These are phyloP conservation scores for Odontocolon sp. DNA, from an alignment of 2,888 invertebrate genomes.

Conservation along the genomic window DNA sequence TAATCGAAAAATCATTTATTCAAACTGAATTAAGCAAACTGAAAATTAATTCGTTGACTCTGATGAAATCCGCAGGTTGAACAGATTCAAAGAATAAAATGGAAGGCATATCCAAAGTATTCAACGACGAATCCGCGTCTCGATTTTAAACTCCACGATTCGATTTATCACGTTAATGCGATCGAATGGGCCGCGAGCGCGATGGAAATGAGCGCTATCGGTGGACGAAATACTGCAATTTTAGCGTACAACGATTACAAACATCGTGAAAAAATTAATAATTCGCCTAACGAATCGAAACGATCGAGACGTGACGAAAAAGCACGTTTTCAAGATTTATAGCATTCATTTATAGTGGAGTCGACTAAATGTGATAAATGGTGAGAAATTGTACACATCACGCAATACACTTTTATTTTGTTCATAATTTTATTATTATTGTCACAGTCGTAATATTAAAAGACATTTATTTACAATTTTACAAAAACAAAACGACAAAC, in stretches of 20 bases:
- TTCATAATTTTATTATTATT: too few relatives aligned
- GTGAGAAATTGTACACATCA: too few relatives aligned
- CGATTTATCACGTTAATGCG: slow-evolving; percentile 84
- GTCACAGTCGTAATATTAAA: too few relatives aligned
- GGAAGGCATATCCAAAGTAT: slow-evolving; percentile 84
- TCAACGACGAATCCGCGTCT: slow-evolving; percentile 65
- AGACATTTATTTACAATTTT: too few relatives aligned
- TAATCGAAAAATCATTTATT: too few relatives aligned
- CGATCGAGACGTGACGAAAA: slow-evolving; percentile 1
- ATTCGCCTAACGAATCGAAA: not conserved
- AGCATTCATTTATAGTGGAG: not conserved
- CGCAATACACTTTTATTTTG: too few relatives aligned
- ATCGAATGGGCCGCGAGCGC: slow-evolving; percentile 86
- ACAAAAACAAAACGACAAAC: too few relatives aligned
- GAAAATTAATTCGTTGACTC: not conserved
- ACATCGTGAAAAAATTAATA: not conserved
- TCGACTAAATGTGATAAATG: too few relatives aligned
- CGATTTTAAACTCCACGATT: slow-evolving; percentile 82
- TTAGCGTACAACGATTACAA: slow-evolving; percentile 80
- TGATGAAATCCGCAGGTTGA: slow-evolving; percentile 65
- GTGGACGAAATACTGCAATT: slow-evolving; percentile 84
- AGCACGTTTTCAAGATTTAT: slow-evolving; percentile 23
- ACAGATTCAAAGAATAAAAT: slow-evolving; percentile 77
- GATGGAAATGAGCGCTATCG: slow-evolving; percentile 86
- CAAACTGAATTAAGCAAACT: too few relatives aligned